Base-by-base conservation (phyloP, 2,113 vertebrate species). In the Crotophaga sulcirostris region DNA sequence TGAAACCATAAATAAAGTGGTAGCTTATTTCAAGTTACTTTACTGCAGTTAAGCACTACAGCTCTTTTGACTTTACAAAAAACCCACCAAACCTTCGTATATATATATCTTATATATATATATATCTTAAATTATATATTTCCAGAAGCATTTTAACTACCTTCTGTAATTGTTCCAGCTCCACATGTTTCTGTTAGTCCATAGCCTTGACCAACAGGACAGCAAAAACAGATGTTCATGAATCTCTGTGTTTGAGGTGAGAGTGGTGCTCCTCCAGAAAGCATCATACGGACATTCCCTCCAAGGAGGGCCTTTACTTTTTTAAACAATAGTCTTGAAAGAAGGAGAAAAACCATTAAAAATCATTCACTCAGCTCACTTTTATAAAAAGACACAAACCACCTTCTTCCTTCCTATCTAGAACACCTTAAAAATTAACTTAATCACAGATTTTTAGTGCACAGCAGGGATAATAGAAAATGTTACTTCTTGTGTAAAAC, bases 141-240 rank as follows among this genome's bases (percentile, higher is more conserved):
- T 70, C 28, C 42, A 70, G 7, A 47, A 49, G 36, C 36, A 42
- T 33, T 45, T 80, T 62, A 38, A 38, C 73, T 96, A 99, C 99
- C 99, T 97, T 99, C 99, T 63, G 99, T 99, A 94, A 99, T 99
- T 80, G 99, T 99, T 63, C 99, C 99, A 16, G 99, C 99, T 51
- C 99, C 99, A 82, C 99, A 99, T 0, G 99, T 99, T 96, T 99
- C 99, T 16, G 99, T 99, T 42, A 99, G 97, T 52, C 99, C 99
- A 11, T 99, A 99, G 64, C 99, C 99, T 84, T 99, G 99, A 20
- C 98, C 98, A 84, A 99, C 98, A 2, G 99, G 99, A 62, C 99
- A 99, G 87, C 99, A 99, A 97, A 99, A 99, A 74, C 99, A 99
- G 67, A 99, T 98, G 62, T 99, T 99, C 98, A 99, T 99, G 92